A percentile compares a stretch with the other conserved stretches of the same genome.
Conservation (phyloP, 1,140 invertebrate species). For the Vanessa tameamea region DNA sequence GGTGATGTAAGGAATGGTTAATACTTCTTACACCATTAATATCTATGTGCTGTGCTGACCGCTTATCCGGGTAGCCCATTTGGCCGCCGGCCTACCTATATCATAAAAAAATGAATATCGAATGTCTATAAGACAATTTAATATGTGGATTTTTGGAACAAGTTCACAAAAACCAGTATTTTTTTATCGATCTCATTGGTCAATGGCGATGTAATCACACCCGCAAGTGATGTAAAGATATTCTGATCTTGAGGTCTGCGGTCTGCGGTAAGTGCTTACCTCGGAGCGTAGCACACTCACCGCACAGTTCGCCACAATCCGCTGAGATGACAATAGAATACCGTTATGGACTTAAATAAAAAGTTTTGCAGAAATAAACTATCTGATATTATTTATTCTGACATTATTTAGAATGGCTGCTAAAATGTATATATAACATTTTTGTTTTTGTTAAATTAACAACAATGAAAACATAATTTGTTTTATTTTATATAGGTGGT, state of each 20-base stretch:
- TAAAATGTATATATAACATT: too few species aligned
- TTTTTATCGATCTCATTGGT: slow-evolving; percentile 5
- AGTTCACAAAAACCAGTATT: not conserved
- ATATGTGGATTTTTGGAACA: not conserved
- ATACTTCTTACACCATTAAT: too few species aligned
- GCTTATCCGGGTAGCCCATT: too few species aligned
- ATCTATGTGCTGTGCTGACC: too few species aligned
- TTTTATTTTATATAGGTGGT: too few species aligned
- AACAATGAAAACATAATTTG: too few species aligned
- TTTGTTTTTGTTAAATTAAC: too few species aligned
- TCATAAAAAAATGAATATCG: too few species aligned
- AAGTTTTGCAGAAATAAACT: not conserved
- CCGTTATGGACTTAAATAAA: slow-evolving; percentile 19
- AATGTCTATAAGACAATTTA: not conserved
- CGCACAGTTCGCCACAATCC: slow-evolving; percentile 27
- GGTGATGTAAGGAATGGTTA: too few species aligned
- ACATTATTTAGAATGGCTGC: not conserved
- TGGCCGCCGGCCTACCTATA: too few species aligned
- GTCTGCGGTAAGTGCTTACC: slow-evolving; percentile 46
- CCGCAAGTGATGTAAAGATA: slow-evolving; percentile 42
- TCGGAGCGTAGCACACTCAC: slow-evolving; percentile 38
- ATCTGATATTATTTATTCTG: not conserved
- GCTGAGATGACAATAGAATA: slow-evolving; percentile 30
- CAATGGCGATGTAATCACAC: slow-evolving; percentile 21
- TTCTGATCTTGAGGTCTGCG: slow-evolving; percentile 46